Percentiles rank a stretch among this genome's conserved stretches.
These are phyloP conservation scores for Chondrosia reniformis DNA, from an alignment of 37 sponge, comb jelly and placozoan genomes.

Conservation along the genomic window DNA sequence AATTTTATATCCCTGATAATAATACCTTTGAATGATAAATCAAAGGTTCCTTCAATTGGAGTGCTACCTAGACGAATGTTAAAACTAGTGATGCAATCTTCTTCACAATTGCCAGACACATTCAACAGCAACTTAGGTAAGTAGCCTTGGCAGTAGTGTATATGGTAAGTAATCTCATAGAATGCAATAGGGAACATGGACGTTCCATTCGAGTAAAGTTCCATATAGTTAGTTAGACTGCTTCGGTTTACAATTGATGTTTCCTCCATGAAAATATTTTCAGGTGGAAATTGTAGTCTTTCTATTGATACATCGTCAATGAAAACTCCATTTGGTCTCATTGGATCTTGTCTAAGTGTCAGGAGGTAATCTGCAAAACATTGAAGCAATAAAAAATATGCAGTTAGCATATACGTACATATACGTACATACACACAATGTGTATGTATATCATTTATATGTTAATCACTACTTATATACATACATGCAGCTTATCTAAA, in stretches of 20 bases:
- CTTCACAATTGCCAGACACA: neutral
- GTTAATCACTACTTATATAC: too few species aligned
- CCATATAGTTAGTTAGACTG: neutral
- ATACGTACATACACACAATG: too few species aligned
- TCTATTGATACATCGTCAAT: neutral
- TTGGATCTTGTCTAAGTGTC: too few species aligned
- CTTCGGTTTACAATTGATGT: neutral
- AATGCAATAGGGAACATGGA: neutral
- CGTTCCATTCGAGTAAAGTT: too few species aligned
- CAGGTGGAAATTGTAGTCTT: neutral
- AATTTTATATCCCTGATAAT: conserved; percentile 20
- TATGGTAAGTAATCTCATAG: conserved; percentile 25
- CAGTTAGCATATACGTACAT: too few species aligned
- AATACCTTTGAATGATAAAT: conserved; percentile 15
- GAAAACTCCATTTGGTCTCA: conserved; percentile 32
- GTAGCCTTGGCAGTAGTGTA: conserved; percentile 41
- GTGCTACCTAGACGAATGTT: conserved; percentile 17
- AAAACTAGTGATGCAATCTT: neutral
- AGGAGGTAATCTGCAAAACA: too few species aligned
- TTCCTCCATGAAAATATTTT: neutral
- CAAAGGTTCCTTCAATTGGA: conserved; percentile 46
- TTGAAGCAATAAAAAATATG: too few species aligned
- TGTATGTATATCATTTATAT: too few species aligned
- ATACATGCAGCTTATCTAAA: too few species aligned
- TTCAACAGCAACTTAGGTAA: conserved; percentile 29